Conservation (phyloP, 2,113 vertebrate genomes). For the Azemiops feae region DNA sequence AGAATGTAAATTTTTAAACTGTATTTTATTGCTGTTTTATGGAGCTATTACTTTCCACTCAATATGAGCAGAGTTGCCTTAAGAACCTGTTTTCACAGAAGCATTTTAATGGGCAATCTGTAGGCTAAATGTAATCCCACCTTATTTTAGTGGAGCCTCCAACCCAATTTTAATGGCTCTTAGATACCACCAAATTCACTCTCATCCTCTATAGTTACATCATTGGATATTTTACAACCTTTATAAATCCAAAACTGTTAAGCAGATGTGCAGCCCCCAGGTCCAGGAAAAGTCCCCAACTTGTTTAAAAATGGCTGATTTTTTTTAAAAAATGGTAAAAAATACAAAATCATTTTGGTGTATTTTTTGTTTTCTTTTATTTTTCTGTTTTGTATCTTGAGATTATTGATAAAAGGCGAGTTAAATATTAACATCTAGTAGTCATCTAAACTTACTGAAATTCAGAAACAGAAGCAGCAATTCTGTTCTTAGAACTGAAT, state of each 20-base stretch:
- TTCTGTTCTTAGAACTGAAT: not conserved
- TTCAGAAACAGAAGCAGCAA: not conserved
- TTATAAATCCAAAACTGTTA: not conserved
- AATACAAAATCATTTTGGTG: not conserved
- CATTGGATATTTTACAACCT: not conserved
- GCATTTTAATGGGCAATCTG: not conserved
- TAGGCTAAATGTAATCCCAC: not conserved
- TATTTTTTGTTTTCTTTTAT: not conserved
- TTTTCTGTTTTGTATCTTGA: not conserved
- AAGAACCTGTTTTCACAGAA: not conserved
- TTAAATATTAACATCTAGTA: not conserved
- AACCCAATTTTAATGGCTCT: not conserved
- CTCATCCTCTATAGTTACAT: not conserved
- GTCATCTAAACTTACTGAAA: not conserved
- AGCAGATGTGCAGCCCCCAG: not conserved
- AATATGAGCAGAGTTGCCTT: not conserved
- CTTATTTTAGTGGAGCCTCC: not conserved
- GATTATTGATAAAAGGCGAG: not conserved
- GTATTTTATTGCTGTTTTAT: not conserved
- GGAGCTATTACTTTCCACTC: not conserved
- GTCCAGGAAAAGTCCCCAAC: not conserved
- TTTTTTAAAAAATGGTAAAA: not conserved
- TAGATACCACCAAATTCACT: not conserved
- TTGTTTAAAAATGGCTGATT: not conserved
- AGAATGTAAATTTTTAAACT: not conserved